Evolutionary conservation across 2,113 vertebrate species (phyloP).

Genomic region (Carlito syrichta): DNA sequence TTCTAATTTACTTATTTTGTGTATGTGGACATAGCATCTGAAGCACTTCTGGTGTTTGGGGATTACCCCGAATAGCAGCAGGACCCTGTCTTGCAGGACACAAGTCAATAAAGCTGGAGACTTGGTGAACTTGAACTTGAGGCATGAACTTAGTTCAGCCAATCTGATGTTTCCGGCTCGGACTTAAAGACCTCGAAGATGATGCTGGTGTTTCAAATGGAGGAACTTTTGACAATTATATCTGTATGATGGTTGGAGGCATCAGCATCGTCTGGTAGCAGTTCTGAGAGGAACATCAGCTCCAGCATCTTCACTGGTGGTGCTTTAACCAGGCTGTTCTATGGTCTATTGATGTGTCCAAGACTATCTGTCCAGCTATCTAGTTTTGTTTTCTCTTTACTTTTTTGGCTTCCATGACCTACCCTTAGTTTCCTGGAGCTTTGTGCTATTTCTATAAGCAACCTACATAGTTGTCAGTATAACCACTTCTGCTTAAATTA

Average conservation of each 20-base stretch:
- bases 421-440: not conserved
- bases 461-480: not conserved
- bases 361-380: not conserved
- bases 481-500: not conserved
- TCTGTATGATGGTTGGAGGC: not conserved
- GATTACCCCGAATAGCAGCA: not conserved
- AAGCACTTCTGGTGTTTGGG: not conserved
- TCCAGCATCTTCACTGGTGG: not conserved
- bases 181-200: not conserved
- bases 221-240: not conserved
- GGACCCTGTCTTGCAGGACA: not conserved
- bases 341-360: rapidly evolving
- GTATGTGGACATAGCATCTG: not conserved
- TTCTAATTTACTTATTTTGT: too few relatives aligned
- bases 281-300: rapidly evolving
- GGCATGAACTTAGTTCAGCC: not conserved
- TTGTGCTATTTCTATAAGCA: not conserved
- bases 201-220: not conserved
- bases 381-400: too few relatives aligned
- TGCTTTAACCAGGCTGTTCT: not conserved
- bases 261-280: not conserved
- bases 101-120: not conserved
- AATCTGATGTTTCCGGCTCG: not conserved
- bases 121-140: not conserved
- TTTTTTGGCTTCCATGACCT: not conserved